Conservation (phyloP, 2,797 vertebrate species). For the Eleutherodactylus coqui region DNA sequence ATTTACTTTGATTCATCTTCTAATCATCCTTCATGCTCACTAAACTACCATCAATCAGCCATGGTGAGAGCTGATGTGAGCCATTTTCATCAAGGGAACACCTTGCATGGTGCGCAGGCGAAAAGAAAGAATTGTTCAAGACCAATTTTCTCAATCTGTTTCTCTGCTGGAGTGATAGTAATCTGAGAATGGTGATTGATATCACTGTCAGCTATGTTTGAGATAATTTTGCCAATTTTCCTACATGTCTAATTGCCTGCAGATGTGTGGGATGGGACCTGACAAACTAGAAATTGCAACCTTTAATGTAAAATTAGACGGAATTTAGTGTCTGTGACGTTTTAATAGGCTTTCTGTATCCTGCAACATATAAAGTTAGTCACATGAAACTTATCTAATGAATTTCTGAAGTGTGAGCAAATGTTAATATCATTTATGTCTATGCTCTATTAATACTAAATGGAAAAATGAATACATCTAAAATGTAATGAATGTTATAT, state of each 20-base stretch:
- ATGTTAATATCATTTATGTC: conserved; percentile 30
- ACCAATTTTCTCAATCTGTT: conserved; percentile 69
- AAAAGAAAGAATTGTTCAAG: conserved; percentile 59
- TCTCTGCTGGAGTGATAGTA: conserved; percentile 64
- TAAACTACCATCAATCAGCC: conserved; percentile 66
- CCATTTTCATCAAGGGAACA: conserved; percentile 67
- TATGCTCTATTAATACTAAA: conserved; percentile 26
- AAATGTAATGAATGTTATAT: not conserved
- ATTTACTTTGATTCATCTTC: conserved; percentile 65
- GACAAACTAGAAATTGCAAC: conserved; percentile 66
- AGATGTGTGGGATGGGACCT: conserved; percentile 69
- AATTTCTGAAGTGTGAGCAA: conserved; percentile 1
- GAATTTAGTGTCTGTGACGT: conserved; percentile 64
- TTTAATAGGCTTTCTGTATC: conserved; percentile 58
- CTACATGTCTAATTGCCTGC: conserved; percentile 67
- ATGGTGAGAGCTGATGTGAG: conserved; percentile 58
- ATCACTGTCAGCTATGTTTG: conserved; percentile 68
- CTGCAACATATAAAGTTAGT: conserved; percentile 43
- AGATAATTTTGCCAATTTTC: conserved; percentile 72
- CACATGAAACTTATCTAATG: conserved; percentile 29
- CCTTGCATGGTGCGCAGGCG: conserved; percentile 60
- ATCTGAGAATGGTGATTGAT: conserved; percentile 72
- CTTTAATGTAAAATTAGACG: conserved; percentile 64
- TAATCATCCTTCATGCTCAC: conserved; percentile 59
- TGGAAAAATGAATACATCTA: conserved; percentile 2